Evolutionary conservation across 2,888 invertebrate species (phyloP), one percentile per base, ranked within the genome.

Genomic region (Euphydryas editha): DNA sequence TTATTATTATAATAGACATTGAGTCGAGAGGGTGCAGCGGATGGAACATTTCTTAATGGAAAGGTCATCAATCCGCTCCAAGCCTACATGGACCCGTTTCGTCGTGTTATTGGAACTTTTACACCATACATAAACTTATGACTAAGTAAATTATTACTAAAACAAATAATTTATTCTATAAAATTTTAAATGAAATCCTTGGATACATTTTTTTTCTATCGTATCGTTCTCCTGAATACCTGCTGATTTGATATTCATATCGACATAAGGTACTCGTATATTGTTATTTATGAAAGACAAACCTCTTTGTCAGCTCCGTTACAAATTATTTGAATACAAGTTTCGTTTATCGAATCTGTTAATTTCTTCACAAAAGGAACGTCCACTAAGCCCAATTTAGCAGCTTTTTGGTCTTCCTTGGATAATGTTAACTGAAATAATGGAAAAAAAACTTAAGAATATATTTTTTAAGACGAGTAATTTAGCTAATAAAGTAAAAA

Each of bases 351-450:
- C 0, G 77, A 63, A 1, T 74, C 79, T 0, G 81, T 71, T 2
- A 78, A 59, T 56, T 77, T 80, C 56, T 80, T 78, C 3, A 87
- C 71, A 37, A 80, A 79, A 0, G 73, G 68, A 0, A 82, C 79
- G 65, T 90, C 87, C 1, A 83, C 80, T 10, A 85, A 65, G 0
- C 90, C 90, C 0, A 77, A 73, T 44, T 73, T 77, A 0, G 85
- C 83, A 0, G 79, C 58, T 0, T 75, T 76, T 15, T 76, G 74
- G 65, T 88, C 76, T 0, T 76, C 71, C 1, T 87, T 85, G 0
- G 85, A 81, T 54, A 88, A 73, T 0, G 85, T 80, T 21, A 90
- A 68, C 90, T 90, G 71, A 2, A 54, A 73, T 11, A 8, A 59
- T 21, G 11, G 59, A 47, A 46, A 8, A 21, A 20, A 47, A 24